phyloP scores from a whole-genome alignment of 2,888 invertebrate species.

The Anaspis maculata region DNA sequence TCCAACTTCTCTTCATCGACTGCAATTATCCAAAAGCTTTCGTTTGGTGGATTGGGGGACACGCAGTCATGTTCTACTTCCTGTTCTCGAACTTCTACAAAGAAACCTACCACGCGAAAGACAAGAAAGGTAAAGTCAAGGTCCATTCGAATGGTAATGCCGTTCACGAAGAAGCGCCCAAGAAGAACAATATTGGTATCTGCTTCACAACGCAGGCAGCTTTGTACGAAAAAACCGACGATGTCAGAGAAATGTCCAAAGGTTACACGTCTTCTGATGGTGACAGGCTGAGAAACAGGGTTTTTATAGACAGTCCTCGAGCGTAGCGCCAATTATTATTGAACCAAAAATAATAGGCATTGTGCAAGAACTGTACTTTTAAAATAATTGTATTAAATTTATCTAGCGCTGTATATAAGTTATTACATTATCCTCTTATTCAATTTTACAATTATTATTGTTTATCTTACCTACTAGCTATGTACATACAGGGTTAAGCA shows the following conservation, averaged over 20 bases:
- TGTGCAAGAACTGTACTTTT: no score
- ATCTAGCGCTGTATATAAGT: no score
- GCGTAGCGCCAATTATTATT: slow-evolving; percentile 7
- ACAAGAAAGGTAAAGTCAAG: slow-evolving; percentile 18
- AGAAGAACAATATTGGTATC: slow-evolving; percentile 26
- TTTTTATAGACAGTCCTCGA: slow-evolving; percentile 40
- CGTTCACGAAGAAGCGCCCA: slow-evolving; percentile 3
- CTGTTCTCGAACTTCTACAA: slow-evolving; percentile 90
- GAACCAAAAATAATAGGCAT: no score
- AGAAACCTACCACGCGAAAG: slow-evolving; percentile 56
- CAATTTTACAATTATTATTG: no score
- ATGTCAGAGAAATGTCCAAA: slow-evolving; percentile 42
- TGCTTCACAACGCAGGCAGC: slow-evolving; percentile 37
- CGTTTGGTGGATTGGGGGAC: slow-evolving; percentile 86
- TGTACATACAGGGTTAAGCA: no score
- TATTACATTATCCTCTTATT: no score
- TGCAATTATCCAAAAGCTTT: slow-evolving; percentile 86
- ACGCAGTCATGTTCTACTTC: slow-evolving; percentile 87
- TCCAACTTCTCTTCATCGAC: slow-evolving; percentile 79
- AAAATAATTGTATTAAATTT: no score
- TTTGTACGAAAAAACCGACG: slow-evolving; percentile 37
- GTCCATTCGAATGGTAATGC: slow-evolving; percentile 2
- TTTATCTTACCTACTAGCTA: no score
- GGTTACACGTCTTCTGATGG: slow-evolving; percentile 44
- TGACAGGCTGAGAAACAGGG: slow-evolving; percentile 43